Conservation (phyloP, 2,888 invertebrate species). For the Acleris literana region DNA sequence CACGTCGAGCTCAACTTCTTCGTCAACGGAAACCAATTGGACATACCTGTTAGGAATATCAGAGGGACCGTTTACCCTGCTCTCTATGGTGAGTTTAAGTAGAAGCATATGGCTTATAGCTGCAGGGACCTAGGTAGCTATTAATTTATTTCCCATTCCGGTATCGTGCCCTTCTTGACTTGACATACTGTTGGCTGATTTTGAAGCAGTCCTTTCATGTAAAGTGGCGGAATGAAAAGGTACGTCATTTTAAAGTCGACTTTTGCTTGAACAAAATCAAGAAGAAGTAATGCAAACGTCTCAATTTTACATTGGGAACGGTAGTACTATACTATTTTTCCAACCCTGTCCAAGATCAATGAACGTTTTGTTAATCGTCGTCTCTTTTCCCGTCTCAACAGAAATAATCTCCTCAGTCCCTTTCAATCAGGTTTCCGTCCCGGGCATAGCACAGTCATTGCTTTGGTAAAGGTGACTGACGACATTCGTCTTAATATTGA, state of each 20-base stretch:
- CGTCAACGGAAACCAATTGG: slow-evolving; percentile 94
- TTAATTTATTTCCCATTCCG: too few species aligned
- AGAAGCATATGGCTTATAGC: too few species aligned
- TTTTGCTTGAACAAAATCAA: too few species aligned
- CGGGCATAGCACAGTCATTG: slow-evolving; percentile 30
- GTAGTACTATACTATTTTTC: slow-evolving; percentile 18
- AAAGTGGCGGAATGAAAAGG: too few species aligned
- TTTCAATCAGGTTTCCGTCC: slow-evolving; percentile 29
- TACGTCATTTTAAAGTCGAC: too few species aligned
- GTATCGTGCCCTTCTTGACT: too few species aligned
- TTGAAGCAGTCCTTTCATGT: too few species aligned
- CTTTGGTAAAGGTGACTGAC: slow-evolving; percentile 10
- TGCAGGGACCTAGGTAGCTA: too few species aligned
- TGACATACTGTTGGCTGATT: too few species aligned
- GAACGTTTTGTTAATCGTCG: slow-evolving; percentile 28
- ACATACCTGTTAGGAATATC: slow-evolving; percentile 93
- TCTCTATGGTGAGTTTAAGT: slow-evolving; percentile 89
- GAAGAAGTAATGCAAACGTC: too few species aligned
- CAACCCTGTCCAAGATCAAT: slow-evolving; percentile 34
- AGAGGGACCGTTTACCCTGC: slow-evolving; percentile 96
- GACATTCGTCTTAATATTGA: slow-evolving; percentile 3
- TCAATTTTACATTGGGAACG: too few species aligned
- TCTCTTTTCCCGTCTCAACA: background rate
- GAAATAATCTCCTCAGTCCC: slow-evolving; percentile 12
- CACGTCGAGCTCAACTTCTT: slow-evolving; percentile 98